phyloP scores from a whole-genome alignment of 2,113 vertebrate genomes.

The Etia nguti region DNA sequence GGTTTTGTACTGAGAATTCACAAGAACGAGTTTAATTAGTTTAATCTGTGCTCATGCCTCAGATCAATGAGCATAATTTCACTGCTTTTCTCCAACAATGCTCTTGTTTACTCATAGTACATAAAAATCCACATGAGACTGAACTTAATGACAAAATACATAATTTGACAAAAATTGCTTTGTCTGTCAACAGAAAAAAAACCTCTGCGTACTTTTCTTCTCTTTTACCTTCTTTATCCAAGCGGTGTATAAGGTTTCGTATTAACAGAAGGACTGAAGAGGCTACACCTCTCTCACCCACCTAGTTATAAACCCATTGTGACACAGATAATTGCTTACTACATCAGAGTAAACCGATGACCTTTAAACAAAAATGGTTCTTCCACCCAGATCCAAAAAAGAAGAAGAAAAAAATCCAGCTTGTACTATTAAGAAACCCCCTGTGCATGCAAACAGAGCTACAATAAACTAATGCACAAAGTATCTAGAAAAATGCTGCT shows the following conservation, averaged over 20 bases:
- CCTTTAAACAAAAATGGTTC: neutral
- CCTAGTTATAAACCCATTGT: neutral
- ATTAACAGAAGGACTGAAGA: neutral
- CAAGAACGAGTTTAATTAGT: constrained; percentile 28
- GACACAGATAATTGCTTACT: neutral
- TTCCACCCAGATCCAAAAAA: neutral
- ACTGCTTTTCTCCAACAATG: constrained; percentile 1
- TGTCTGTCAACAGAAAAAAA: neutral
- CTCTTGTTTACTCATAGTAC: constrained; percentile 11
- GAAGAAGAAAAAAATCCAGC: neutral
- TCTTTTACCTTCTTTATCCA: neutral
- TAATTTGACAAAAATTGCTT: neutral
- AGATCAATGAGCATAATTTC: constrained; percentile 23
- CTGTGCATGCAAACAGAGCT: neutral
- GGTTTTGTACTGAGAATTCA: constrained; percentile 1
- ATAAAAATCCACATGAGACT: neutral
- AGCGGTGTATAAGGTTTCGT: neutral
- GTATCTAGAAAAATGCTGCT: neutral
- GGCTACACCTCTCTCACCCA: neutral
- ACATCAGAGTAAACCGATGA: neutral
- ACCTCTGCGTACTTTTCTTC: neutral
- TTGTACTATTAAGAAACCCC: neutral
- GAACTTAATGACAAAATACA: constrained; percentile 20
- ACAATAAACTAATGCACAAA: neutral
- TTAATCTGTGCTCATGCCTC: constrained; percentile 11